Percentiles rank a stretch among this genome's conserved stretches.
These are phyloP conservation scores for Hypocryptadius cinnamomeus DNA, from an alignment of 2,113 vertebrate genomes.

Conservation along the genomic window DNA sequence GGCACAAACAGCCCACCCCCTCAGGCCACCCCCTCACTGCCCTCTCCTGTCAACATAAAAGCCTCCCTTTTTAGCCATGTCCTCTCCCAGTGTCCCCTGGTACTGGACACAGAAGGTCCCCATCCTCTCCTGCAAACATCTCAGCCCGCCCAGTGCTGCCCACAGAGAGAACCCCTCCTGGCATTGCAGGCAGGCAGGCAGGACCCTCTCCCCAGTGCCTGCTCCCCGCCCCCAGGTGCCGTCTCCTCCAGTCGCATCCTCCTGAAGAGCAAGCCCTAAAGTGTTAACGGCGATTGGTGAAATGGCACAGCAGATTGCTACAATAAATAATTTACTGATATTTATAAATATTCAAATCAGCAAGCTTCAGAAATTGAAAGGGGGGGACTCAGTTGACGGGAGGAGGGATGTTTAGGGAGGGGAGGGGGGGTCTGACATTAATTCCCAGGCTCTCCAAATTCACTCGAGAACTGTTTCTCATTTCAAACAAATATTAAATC, in stretches of 20 bases:
- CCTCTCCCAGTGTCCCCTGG: background rate
- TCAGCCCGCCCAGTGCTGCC: background rate
- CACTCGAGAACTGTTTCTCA: slow-evolving; percentile 70
- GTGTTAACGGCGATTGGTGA: slow-evolving; percentile 78
- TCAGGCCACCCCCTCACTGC: background rate
- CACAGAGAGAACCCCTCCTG: background rate
- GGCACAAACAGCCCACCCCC: background rate
- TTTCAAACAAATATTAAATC: slow-evolving; percentile 71
- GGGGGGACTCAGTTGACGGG: slow-evolving; percentile 54
- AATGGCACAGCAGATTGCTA: slow-evolving; percentile 98
- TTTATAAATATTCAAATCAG: slow-evolving; percentile 99
- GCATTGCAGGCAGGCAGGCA: accelerated
- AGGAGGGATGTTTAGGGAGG: background rate
- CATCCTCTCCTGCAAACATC: background rate
- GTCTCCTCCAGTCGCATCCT: background rate
- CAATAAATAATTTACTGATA: slow-evolving; percentile 99
- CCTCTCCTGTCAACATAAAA: accelerated
- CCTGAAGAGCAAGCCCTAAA: slow-evolving; percentile 66
- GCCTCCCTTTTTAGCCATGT: background rate
- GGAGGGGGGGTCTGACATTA: slow-evolving; percentile 48
- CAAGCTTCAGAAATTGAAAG: slow-evolving; percentile 79
- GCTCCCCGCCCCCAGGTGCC: background rate
- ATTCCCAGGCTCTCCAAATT: slow-evolving; percentile 67
- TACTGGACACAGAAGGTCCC: background rate
- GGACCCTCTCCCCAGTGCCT: background rate